Base-by-base conservation (phyloP, 1,140 invertebrate genomes). In the Brachionus asplanchnoidis region DNA sequence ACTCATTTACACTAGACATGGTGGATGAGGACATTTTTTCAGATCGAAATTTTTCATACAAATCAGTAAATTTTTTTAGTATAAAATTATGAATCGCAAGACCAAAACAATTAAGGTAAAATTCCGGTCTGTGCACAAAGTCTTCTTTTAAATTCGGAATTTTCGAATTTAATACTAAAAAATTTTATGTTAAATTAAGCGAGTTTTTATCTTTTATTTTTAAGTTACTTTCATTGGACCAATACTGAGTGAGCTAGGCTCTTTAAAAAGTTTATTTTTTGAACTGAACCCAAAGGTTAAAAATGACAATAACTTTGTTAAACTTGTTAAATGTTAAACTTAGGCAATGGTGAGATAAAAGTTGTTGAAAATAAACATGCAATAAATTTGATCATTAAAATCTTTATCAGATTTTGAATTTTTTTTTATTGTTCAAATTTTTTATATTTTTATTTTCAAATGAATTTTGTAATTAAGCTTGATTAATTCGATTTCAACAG, bases 21-120 rank as follows among this genome's bases (percentile, higher is more conserved):
- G 73, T 82, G 7, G 40, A 65, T 2, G 53, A 44, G 8, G 36
- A 65, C 36, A 82, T 82, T 82, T 82, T 82, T 82, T 68, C 79
- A 14, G 56, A 56, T 12, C 65, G 36, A 68, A 60, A 82, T n/a
- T 56, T 26, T 65, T 82, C 79, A 32, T 65, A 68, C 20, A 82
- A 82, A 20, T 82, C 11, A 28, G 50, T 82, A 9, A 82, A 82
- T 82, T 20, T 65, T 4, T 44, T 65, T 6, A 44, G 17, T 36
- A 82, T 68, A 65, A 17, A 46, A 40, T 65, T 28, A n/a, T 82
- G 79, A 17, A 82, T 82, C 6, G 79, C 50, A 9, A 82, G 20
- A 44, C 53, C 23, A 23, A 68, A 60, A 28, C 79, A 82, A 7
- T 65, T 82, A 0, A 82, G 23, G 26, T 42, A 82, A 82, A 82